Percentiles rank a stretch among this genome's conserved stretches.
These are phyloP conservation scores for Cinclus mexicanus DNA, from an alignment of 2,113 vertebrate species.

Conservation along the genomic window DNA sequence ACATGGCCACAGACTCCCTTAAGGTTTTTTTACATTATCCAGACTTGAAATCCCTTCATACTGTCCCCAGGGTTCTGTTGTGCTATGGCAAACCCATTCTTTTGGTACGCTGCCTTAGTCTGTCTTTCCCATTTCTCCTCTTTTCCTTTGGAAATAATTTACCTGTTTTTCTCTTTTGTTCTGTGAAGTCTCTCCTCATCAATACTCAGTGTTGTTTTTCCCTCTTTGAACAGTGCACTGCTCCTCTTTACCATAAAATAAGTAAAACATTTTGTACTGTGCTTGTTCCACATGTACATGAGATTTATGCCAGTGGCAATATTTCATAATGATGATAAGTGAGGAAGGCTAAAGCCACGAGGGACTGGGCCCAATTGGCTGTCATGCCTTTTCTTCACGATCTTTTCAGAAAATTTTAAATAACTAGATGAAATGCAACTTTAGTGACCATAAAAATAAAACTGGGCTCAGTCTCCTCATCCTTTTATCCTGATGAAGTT, in stretches of 20 bases:
- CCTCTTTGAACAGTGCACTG: background rate
- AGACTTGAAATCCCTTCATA: background rate
- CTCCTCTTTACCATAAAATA: background rate
- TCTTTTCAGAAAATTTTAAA: background rate
- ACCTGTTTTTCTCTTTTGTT: background rate
- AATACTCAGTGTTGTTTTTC: background rate
- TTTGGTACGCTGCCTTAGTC: background rate
- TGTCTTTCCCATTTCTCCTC: background rate
- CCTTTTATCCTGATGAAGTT: constrained; percentile 15
- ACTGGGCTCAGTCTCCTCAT: background rate
- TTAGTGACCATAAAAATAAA: background rate
- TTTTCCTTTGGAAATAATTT: constrained; percentile 11
- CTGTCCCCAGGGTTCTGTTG: background rate
- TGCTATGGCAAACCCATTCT: background rate
- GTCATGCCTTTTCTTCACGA: background rate
- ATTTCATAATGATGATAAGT: constrained; percentile 6
- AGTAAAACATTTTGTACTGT: constrained; percentile 31
- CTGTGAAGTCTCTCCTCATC: background rate
- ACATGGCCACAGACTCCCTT: background rate
- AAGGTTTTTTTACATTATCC: background rate
- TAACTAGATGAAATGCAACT: background rate
- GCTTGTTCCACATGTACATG: background rate
- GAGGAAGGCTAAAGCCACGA: background rate
- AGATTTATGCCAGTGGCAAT: background rate
- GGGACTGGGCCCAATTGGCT: background rate